phyloP scores from a whole-genome alignment of 2,888 invertebrate genomes.

The Erynnis tages region DNA sequence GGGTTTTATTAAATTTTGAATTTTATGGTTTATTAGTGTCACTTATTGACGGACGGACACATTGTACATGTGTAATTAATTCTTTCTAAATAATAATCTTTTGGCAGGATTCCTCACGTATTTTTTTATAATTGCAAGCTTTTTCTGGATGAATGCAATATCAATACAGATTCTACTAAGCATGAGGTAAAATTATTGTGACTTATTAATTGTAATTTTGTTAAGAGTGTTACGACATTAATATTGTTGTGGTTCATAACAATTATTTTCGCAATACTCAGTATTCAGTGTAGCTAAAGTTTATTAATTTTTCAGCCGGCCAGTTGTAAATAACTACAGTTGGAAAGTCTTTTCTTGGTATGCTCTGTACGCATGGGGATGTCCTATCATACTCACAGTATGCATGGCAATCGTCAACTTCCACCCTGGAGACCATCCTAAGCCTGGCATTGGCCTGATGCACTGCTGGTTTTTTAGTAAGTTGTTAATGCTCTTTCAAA shows the following conservation, averaged over 20 bases:
- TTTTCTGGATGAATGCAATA: conserved; percentile 86
- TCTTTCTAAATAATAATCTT: no score
- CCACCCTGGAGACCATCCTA: conserved; percentile 70
- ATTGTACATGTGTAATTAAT: no score
- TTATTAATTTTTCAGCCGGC: conserved; percentile 45
- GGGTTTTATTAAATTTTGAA: no score
- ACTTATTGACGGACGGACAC: no score
- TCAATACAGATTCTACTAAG: conserved; percentile 84
- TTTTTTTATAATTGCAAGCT: conserved; percentile 81
- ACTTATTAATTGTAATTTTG: no score
- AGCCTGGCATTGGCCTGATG: conserved; percentile 80
- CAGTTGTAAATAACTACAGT: conserved; percentile 65
- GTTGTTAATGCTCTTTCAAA: no score
- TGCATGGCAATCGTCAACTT: conserved; percentile 76
- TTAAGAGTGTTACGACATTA: no score
- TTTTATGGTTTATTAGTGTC: no score
- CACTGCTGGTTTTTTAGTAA: conserved; percentile 86
- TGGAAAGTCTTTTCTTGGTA: conserved; percentile 81
- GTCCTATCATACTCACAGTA: conserved; percentile 75
- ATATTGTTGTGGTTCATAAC: no score
- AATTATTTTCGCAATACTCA: no score
- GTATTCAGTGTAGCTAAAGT: no score
- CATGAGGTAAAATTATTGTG: conserved; percentile 78
- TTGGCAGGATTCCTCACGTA: conserved; percentile 79
- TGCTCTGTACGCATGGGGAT: conserved; percentile 82